Conservation (phyloP, 2,888 invertebrate genomes). For the Tipula vernalis region DNA sequence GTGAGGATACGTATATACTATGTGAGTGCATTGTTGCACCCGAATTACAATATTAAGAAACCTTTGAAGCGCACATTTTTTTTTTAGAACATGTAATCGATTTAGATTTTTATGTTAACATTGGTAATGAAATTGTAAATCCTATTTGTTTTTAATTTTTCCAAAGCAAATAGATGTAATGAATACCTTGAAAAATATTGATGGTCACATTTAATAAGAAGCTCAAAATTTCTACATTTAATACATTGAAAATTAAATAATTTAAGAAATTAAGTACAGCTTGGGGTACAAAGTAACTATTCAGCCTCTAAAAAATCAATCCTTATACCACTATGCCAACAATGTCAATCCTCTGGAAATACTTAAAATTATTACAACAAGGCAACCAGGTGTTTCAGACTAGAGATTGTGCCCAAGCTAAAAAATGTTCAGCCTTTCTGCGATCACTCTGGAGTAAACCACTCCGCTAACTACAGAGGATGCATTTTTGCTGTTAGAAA, state of each 20-base stretch:
- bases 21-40: neutral
- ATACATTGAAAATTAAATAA: neutral
- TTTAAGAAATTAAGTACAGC: too few species aligned
- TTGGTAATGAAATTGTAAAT: neutral
- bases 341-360: too few species aligned
- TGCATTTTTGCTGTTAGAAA: too few species aligned
- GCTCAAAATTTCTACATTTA: neutral
- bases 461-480: too few species aligned
- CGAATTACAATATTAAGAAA: neutral
- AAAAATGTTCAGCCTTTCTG: too few species aligned
- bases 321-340: too few species aligned
- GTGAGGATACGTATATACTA: neutral
- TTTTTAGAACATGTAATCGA: neutral
- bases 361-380: too few species aligned
- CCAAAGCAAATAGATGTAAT: neutral
- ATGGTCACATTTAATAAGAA: neutral
- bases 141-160: neutral
- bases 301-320: too few species aligned
- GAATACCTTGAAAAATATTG: neutral
- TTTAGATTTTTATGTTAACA: neutral
- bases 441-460: too few species aligned
- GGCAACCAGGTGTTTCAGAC: too few species aligned
- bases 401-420: too few species aligned
- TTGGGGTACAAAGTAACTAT: too few species aligned
- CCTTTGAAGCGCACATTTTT: neutral